A percentile compares a stretch with the other conserved stretches of the same genome.
phyloP scores from a whole-genome alignment of 2,888 invertebrate genomes.

The Zaprionus lineosus region DNA sequence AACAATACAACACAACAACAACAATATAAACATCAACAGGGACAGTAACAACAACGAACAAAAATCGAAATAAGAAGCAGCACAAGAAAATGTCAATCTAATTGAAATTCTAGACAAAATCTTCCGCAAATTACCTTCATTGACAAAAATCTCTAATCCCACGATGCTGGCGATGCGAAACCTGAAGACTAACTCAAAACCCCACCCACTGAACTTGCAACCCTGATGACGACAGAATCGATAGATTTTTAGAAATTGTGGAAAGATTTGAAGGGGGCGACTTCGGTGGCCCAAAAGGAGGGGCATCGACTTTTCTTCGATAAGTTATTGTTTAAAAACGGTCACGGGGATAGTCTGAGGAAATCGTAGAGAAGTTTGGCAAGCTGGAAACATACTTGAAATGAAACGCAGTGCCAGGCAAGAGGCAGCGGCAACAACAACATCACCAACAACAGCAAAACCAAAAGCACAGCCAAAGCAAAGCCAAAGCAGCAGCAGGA shows the following conservation, averaged over 20 bases:
- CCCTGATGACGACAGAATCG: conserved; percentile 25
- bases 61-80: conserved; percentile 8
- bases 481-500: conserved; percentile 34
- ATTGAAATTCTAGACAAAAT: conserved; percentile 83
- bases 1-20: not conserved
- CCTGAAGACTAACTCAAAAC: conserved; percentile 50
- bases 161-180: conserved; percentile 53
- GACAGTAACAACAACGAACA: conserved; percentile 1
- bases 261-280: not conserved
- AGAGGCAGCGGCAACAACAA: conserved; percentile 1
- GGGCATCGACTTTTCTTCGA: conserved; percentile 32
- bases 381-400: conserved; percentile 49
- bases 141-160: conserved; percentile 83
- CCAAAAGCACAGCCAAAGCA: conserved; percentile 7
- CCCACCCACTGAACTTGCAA: conserved; percentile 15
- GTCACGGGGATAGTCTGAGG: not conserved
- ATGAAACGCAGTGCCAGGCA: conserved; percentile 28
- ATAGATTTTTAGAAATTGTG: conserved; percentile 7
- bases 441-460: conserved; percentile 14
- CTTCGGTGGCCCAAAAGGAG: no score
- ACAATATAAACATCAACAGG: not conserved
- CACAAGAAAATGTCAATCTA: conserved; percentile 78
- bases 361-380: conserved; percentile 3
- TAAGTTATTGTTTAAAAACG: conserved; percentile 53
- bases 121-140: conserved; percentile 83